A percentile compares a stretch with the other conserved stretches of the same genome.
Conservation (phyloP, 2,888 invertebrate species). For the Eupithecia pulchellata region DNA sequence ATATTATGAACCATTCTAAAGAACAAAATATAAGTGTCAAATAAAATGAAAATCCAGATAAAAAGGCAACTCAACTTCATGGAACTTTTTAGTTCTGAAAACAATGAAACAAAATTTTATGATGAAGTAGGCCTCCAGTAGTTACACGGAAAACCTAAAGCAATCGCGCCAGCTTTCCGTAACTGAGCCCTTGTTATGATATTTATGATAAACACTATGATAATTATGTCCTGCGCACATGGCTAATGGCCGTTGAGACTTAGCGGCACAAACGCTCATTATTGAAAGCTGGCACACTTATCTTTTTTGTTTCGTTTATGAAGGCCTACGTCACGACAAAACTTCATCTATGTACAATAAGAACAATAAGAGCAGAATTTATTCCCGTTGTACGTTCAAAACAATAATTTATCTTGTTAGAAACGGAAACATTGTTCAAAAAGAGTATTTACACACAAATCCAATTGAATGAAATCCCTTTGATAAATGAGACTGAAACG, state of each 20-base stretch:
- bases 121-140: background rate
- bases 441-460: slow-evolving; percentile 29
- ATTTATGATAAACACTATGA: too few species aligned
- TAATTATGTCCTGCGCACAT: too few species aligned
- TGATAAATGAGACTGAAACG: slow-evolving; percentile 44
- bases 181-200: background rate
- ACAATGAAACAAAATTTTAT: background rate
- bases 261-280: background rate
- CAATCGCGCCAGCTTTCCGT: background rate
- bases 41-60: background rate
- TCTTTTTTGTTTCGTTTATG: too few species aligned
- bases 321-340: too few species aligned
- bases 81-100: background rate
- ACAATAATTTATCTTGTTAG: slow-evolving; percentile 18
- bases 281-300: too few species aligned
- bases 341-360: too few species aligned
- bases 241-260: too few species aligned
- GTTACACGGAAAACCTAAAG: background rate
- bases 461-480: slow-evolving; percentile 40
- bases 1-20: background rate
- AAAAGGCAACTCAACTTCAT: background rate
- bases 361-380: background rate
- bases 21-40: background rate
- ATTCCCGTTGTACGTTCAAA: background rate
- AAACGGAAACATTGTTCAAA: slow-evolving; percentile 26